phyloP scores from a whole-genome alignment of 2,888 invertebrate species.

The Ichneumoninae sp. region DNA sequence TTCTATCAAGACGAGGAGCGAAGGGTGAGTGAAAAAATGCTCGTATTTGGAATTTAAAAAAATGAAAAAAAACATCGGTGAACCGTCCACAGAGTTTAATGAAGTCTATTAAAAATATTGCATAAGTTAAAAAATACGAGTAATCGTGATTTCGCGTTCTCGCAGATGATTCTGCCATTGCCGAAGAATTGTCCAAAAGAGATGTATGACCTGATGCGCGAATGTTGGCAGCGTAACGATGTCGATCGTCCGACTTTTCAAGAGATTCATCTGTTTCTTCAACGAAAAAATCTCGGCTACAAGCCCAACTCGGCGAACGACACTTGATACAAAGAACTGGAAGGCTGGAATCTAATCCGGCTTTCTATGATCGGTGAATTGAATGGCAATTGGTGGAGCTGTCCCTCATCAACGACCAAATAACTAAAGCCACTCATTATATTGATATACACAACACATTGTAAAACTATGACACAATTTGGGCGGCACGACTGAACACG shows the following conservation, averaged over 20 bases:
- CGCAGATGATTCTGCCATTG: constrained; percentile 86
- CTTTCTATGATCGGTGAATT: constrained; percentile 83
- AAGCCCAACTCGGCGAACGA: constrained; percentile 79
- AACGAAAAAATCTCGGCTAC: constrained; percentile 89
- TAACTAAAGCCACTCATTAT: constrained; percentile 45
- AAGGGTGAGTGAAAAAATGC: constrained; percentile 86
- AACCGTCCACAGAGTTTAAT: background rate
- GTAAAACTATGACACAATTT: constrained; percentile 11
- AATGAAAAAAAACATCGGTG: background rate
- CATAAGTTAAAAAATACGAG: background rate
- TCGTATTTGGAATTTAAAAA: background rate
- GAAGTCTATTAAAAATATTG: background rate
- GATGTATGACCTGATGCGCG: constrained; percentile 93
- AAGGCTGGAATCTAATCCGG: constrained; percentile 82
- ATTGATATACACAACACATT: background rate
- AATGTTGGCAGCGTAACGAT: constrained; percentile 94
- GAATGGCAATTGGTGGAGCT: constrained; percentile 82
- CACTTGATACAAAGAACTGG: constrained; percentile 82
- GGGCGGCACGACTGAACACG: constrained; percentile 48
- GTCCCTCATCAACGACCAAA: constrained; percentile 75
- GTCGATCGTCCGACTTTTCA: constrained; percentile 91
- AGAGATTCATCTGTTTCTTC: constrained; percentile 94
- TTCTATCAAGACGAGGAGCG: constrained; percentile 91
- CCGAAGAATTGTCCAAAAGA: constrained; percentile 93
- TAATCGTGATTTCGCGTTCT: constrained; percentile 34